phyloP scores from a whole-genome alignment of 2,888 invertebrate genomes.

The Hydraecia micacea region DNA sequence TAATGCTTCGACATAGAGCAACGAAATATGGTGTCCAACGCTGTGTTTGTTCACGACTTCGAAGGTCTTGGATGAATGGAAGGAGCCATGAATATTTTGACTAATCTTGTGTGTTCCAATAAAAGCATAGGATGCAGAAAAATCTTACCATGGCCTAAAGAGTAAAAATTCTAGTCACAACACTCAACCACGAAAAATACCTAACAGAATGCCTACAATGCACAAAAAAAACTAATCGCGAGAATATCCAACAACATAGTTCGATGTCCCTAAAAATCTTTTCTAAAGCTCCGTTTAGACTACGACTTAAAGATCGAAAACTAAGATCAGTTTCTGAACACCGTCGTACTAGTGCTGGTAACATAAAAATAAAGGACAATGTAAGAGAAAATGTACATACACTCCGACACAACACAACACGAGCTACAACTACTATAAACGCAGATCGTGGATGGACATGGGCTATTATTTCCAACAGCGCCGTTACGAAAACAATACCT shows the following conservation, averaged over 20 bases:
- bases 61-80: background rate
- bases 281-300: slow-evolving; percentile 42
- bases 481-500: slow-evolving; percentile 49
- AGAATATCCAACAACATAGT: slow-evolving; percentile 13
- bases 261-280: slow-evolving; percentile 38
- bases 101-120: background rate
- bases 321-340: background rate
- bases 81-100: background rate
- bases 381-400: slow-evolving; percentile 9
- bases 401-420: slow-evolving; percentile 11
- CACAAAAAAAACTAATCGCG: slow-evolving; percentile 11
- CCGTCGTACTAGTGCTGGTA: background rate
- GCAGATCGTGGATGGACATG: slow-evolving; percentile 31
- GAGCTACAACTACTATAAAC: slow-evolving; percentile 21
- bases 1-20: background rate
- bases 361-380: slow-evolving; percentile 16
- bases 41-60: background rate
- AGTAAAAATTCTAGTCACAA: background rate
- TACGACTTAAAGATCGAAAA: background rate
- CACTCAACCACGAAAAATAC: slow-evolving; percentile 3
- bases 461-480: slow-evolving; percentile 52
- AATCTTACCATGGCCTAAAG: background rate
- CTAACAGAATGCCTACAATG: slow-evolving; percentile 8
- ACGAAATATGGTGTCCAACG: background rate
- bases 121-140: background rate